Evolutionary conservation across 2,888 invertebrate genomes (phyloP).

Genomic region (Ecdyonurus torrentis): DNA sequence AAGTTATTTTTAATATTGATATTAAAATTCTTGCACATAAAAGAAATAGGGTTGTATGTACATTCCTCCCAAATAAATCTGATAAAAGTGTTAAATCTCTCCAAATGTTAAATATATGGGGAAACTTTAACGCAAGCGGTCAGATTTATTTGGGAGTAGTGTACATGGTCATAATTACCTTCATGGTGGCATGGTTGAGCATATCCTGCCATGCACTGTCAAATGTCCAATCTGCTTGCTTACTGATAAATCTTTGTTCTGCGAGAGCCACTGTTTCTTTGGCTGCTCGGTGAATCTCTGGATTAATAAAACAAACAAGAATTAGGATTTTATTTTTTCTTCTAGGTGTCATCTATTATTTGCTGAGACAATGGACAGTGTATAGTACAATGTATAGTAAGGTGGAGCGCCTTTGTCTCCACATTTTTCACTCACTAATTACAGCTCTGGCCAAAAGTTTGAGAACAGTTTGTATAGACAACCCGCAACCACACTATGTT

Average conservation of each 20-base stretch:
- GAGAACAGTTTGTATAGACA: too few relatives aligned
- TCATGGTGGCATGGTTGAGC: conserved; percentile 87
- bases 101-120: too few relatives aligned
- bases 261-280: conserved; percentile 86
- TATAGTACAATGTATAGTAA: neutral
- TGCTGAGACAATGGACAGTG: neutral
- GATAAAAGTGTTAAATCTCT: too few relatives aligned
- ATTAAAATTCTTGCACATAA: neutral
- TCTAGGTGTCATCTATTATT: neutral
- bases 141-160: neutral
- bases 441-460: too few relatives aligned
- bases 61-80: too few relatives aligned
- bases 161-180: conserved; percentile 38
- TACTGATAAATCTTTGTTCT: conserved; percentile 61
- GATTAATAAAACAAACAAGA: too few relatives aligned
- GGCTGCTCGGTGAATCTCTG: conserved; percentile 79
- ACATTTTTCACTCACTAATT: too few relatives aligned
- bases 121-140: neutral
- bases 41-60: too few relatives aligned
- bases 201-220: conserved; percentile 97
- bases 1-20: too few relatives aligned
- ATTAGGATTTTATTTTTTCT: neutral
- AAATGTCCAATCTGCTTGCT: conserved; percentile 72
- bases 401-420: too few relatives aligned
- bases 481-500: too few relatives aligned